phyloP scores from a whole-genome alignment of 2,113 vertebrate genomes.

The Amphiprion ocellaris region DNA sequence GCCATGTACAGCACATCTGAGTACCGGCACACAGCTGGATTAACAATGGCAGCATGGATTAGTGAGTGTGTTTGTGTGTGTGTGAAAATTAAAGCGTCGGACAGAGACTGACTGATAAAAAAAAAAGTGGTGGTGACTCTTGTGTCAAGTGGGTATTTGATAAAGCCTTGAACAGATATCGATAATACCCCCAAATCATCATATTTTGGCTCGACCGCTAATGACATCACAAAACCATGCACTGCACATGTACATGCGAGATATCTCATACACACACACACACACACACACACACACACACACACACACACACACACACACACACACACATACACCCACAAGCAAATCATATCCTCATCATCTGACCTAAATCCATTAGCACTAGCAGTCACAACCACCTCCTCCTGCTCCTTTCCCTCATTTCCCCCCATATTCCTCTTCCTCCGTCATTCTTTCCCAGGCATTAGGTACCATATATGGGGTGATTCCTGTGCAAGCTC shows the following conservation, averaged over 20 bases:
- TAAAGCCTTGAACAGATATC: constrained; percentile 67
- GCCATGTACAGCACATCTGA: constrained; percentile 51
- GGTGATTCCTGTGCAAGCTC: neutral
- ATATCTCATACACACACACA: neutral
- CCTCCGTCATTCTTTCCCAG: constrained; percentile 11
- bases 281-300: neutral
- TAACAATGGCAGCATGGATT: constrained; percentile 74
- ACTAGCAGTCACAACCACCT: constrained; percentile 35
- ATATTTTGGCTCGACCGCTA: constrained; percentile 53
- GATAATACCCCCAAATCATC: constrained; percentile 62
- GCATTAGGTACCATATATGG: neutral
- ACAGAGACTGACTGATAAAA: constrained; percentile 43
- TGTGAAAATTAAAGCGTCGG: constrained; percentile 26
- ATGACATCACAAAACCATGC: constrained; percentile 44
- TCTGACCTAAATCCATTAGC: constrained; percentile 61
- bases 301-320: neutral
- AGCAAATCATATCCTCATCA: constrained; percentile 44
- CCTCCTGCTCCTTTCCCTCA: constrained; percentile 22
- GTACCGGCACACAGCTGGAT: constrained; percentile 65
- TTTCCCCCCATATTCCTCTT: constrained; percentile 25
- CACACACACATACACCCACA: neutral
- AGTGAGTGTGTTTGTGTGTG: constrained; percentile 32
- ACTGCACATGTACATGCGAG: constrained; percentile 10
- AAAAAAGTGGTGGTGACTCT: constrained; percentile 47
- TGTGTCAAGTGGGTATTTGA: constrained; percentile 69